These are phyloP conservation scores for Tragelaphus strepsiceros DNA, from an alignment of 2,113 vertebrate species.

Conservation along the genomic window DNA sequence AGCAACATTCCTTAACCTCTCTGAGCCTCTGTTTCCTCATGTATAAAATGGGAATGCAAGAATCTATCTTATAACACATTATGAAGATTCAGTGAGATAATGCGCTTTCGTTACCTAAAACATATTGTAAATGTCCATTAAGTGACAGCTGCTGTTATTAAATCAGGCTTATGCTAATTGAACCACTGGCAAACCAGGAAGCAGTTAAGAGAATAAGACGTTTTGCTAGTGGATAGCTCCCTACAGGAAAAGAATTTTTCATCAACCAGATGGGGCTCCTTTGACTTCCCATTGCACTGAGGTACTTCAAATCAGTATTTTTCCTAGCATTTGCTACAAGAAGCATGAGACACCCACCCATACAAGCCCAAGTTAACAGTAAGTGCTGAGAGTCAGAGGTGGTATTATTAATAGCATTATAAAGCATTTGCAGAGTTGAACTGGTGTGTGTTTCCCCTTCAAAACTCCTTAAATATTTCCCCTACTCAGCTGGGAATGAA, in stretches of 20 bases:
- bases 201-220: background rate
- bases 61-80: background rate
- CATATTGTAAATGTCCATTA: background rate
- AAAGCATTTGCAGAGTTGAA: background rate
- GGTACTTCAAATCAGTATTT: background rate
- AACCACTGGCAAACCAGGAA: background rate
- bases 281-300: background rate
- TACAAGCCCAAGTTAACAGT: background rate
- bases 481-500: background rate
- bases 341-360: background rate
- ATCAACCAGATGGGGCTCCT: background rate
- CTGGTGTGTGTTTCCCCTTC: background rate
- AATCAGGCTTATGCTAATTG: background rate
- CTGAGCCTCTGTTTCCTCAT: background rate
- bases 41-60: background rate
- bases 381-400: background rate
- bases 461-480: background rate
- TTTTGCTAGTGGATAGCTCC: background rate
- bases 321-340: background rate
- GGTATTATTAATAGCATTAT: background rate
- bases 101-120: background rate
- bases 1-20: background rate
- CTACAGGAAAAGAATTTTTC: constrained; percentile 32
- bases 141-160: too few relatives aligned
- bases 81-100: background rate